Conservation (phyloP, 2,888 invertebrate species). For the Philereme transversata region DNA sequence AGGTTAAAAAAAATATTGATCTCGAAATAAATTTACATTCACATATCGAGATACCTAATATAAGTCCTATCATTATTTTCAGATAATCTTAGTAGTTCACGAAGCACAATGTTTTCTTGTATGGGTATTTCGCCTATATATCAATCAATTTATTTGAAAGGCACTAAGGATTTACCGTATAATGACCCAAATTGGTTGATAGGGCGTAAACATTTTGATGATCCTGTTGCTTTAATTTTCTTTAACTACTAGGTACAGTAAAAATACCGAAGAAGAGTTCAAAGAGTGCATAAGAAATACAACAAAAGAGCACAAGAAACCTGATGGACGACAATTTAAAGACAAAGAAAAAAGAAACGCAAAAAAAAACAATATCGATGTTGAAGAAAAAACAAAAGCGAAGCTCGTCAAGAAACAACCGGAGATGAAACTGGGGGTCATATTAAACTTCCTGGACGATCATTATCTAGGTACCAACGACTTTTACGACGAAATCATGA, state of each 20-base stretch:
- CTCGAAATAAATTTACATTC: no score
- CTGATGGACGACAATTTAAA: neutral
- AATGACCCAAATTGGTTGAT: neutral
- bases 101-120: conserved; percentile 2
- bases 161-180: neutral
- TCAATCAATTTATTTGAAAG: conserved; percentile 6
- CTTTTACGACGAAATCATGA: conserved; percentile 51
- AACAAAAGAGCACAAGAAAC: neutral
- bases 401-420: conserved; percentile 31
- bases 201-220: conserved; percentile 4
- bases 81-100: conserved; percentile 2
- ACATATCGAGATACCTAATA: no score
- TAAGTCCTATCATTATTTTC: neutral
- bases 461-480: conserved; percentile 45
- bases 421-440: conserved; percentile 37
- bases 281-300: no score
- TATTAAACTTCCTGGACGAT: conserved; percentile 42
- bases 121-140: neutral
- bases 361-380: no score
- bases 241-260: no score
- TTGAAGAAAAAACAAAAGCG: neutral
- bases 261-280: no score
- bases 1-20: no score
- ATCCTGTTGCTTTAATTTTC: conserved; percentile 8
- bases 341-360: neutral